Conservation (phyloP, 2,888 invertebrate genomes). For the Branchipolynoe longqiensis region DNA sequence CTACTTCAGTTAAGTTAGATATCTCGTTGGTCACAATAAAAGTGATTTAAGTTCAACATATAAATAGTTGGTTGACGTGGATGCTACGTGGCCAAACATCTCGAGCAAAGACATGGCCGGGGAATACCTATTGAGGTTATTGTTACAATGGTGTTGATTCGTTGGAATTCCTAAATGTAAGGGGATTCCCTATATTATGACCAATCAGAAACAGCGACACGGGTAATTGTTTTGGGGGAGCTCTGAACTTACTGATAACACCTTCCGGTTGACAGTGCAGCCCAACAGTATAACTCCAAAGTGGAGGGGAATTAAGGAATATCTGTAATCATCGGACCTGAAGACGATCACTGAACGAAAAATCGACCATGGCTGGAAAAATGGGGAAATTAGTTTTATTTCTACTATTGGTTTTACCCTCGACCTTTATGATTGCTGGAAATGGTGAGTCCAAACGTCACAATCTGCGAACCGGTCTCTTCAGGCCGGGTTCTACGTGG, state of each 20-base stretch:
- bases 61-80: constrained; percentile 31
- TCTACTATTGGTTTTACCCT: constrained; percentile 75
- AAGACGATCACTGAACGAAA: neutral
- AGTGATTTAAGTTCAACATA: too few relatives aligned
- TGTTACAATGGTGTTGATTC: neutral
- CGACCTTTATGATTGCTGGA: constrained; percentile 73
- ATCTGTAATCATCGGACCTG: constrained; percentile 26
- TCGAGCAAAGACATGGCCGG: neutral
- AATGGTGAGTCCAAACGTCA: constrained; percentile 70
- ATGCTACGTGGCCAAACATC: neutral
- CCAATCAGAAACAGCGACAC: neutral
- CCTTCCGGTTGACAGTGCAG: neutral
- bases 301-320: neutral
- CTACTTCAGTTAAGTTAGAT: too few relatives aligned
- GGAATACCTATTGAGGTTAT: neutral
- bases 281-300: neutral
- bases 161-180: neutral
- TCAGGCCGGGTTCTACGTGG: constrained; percentile 41
- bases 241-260: neutral
- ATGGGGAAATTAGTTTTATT: constrained; percentile 72
- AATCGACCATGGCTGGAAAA: constrained; percentile 66
- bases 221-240: too few relatives aligned
- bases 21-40: too few relatives aligned
- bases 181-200: neutral
- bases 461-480: constrained; percentile 2